Evolutionary conservation across 2,797 vertebrate species (phyloP), one percentile per base, ranked within the genome.

Genomic region (Ctenopoma kingsleyae): DNA sequence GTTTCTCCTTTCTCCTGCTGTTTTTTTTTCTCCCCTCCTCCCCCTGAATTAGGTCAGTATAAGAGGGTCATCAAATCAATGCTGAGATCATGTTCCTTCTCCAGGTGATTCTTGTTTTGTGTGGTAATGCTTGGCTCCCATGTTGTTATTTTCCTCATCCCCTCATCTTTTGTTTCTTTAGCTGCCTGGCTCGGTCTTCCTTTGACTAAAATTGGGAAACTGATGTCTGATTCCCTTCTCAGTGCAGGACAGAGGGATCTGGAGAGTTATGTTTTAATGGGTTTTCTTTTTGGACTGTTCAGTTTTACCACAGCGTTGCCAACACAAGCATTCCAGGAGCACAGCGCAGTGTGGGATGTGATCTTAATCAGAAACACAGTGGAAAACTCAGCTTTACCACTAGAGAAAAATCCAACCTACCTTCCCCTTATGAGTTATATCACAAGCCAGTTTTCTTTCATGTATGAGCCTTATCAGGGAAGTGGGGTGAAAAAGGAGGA

Each of bases 141-240:
- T 76, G n/a, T 32, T 35, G 8, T 5, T 35, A 17, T 8, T 0
- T 8, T 35, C 46, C 53, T n/a, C 2, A 3, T 16, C 9, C 8
- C 10, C 19, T 23, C 22, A 1, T 13, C 19, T 10, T 32, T 52
- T 60, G 16, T 73, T 57, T 49, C 53, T 61, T 41, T 32, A 19
- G 53, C 78, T 83, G 85, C 86, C 86, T 90, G 82, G 73, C 79
- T 75, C 49, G 38, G 61, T 80, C 52, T 54, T 76, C 56, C 52
- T 87, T 91, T 94, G 84, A 88, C 93, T 89, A 93, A 94, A 95
- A 94, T 90, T 92, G 92, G 91, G 81, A 80, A 86, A 83, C 77
- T 91, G 74, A 71, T 74, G 82, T 51, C 85, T 52, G 54, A 25
- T 51, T 61, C 67, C 22, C 49, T 20, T 20, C 52, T 53, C 50